phyloP scores from a whole-genome alignment of 2,888 invertebrate species.

The Trissonchulus latispiculum region DNA sequence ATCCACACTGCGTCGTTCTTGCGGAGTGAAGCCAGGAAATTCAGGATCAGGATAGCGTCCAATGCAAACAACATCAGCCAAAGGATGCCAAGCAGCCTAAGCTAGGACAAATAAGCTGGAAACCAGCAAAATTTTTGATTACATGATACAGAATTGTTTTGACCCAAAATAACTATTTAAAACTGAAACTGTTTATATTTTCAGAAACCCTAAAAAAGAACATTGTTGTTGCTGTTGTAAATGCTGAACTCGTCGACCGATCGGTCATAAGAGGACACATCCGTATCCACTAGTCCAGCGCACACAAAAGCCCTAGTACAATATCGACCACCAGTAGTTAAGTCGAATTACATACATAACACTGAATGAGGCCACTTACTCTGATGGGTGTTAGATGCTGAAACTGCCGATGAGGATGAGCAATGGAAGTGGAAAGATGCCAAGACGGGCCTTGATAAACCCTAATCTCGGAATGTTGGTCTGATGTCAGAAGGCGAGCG shows the following conservation, averaged over 20 bases:
- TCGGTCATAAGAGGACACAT: too few relatives aligned
- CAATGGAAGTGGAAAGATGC: constrained; percentile 42
- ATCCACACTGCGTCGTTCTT: constrained; percentile 44
- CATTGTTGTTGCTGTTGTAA: too few relatives aligned
- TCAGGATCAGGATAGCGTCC: constrained; percentile 47
- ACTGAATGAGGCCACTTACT: constrained; percentile 29
- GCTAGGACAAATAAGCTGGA: constrained; percentile 23
- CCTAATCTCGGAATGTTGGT: constrained; percentile 44
- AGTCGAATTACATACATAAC: too few relatives aligned
- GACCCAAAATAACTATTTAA: too few relatives aligned
- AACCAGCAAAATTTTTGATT: too few relatives aligned
- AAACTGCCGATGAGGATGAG: constrained; percentile 47
- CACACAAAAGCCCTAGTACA: too few relatives aligned
- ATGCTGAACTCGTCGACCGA: too few relatives aligned
- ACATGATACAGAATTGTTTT: too few relatives aligned
- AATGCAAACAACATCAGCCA: constrained; percentile 46
- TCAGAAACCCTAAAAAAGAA: too few relatives aligned
- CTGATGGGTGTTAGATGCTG: constrained; percentile 48
- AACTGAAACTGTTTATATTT: too few relatives aligned
- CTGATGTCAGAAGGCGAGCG: constrained; percentile 45
- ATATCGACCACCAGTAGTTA: too few relatives aligned
- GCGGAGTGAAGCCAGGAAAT: constrained; percentile 34
- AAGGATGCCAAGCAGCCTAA: constrained; percentile 48
- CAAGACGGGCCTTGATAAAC: constrained; percentile 44
- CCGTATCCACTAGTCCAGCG: too few relatives aligned